Conservation (phyloP, 2,797 vertebrate genomes). For the Thalassophryne amazonica region DNA sequence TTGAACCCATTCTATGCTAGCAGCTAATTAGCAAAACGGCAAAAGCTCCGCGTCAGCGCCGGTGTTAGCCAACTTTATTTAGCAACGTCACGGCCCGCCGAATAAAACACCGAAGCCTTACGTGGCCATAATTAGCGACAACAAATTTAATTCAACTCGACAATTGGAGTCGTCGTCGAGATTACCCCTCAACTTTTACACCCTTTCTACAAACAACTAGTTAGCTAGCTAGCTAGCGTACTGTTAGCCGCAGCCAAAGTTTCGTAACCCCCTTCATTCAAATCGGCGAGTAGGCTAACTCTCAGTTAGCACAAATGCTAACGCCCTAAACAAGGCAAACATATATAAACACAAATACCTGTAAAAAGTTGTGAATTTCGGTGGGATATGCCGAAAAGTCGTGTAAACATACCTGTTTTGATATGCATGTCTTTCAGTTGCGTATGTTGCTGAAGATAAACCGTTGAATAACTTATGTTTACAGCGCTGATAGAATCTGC, state of each 20-base stretch:
- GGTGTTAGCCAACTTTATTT: conserved; percentile 55
- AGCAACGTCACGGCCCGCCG: conserved; percentile 29
- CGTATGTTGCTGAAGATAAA: conserved; percentile 32
- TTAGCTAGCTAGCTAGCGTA: conserved; percentile 5
- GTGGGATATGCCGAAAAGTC: neutral
- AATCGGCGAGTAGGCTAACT: conserved; percentile 41
- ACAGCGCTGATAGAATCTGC: conserved; percentile 43
- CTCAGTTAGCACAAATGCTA: conserved; percentile 44
- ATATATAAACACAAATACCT: neutral
- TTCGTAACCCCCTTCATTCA: conserved; percentile 70
- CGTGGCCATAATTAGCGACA: rapidly evolving
- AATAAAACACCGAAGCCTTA: conserved; percentile 8
- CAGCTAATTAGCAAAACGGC: conserved; percentile 6
- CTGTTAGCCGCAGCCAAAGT: conserved; percentile 58
- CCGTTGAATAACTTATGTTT: conserved; percentile 67
- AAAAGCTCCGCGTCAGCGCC: conserved; percentile 4
- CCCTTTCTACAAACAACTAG: rapidly evolving
- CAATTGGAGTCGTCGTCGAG: neutral
- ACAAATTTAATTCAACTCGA: rapidly evolving
- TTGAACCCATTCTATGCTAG: neutral
- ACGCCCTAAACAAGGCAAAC: conserved; percentile 10
- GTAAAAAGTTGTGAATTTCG: neutral
- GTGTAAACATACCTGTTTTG: conserved; percentile 74
- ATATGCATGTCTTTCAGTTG: conserved; percentile 78
- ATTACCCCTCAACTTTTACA: rapidly evolving